Evolutionary conservation across 2,113 vertebrate species (phyloP).

Genomic region (Bathybates hornii): DNA sequence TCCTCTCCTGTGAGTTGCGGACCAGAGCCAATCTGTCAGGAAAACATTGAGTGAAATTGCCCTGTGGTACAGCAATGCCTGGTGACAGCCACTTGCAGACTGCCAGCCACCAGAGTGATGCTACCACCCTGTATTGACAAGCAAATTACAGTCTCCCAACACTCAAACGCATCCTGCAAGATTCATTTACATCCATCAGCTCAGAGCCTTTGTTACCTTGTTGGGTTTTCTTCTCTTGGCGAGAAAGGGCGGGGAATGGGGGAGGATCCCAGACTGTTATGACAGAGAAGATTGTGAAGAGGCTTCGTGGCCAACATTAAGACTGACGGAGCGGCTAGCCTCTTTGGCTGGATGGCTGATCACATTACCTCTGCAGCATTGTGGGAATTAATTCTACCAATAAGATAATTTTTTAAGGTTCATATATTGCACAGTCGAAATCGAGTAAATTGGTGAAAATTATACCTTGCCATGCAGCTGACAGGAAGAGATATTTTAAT

Average conservation of each 20-base stretch:
- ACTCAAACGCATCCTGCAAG: conserved; percentile 78
- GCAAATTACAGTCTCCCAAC: conserved; percentile 87
- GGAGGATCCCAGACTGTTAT: conserved; percentile 71
- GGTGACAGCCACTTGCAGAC: conserved; percentile 86
- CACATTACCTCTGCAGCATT: conserved; percentile 85
- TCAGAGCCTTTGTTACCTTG: conserved; percentile 72
- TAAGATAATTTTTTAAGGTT: conserved; percentile 93
- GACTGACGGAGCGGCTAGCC: conserved; percentile 83
- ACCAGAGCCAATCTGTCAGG: conserved; percentile 96
- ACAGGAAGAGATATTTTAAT: conserved; percentile 91
- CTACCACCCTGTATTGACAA: conserved; percentile 85
- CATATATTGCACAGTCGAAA: conserved; percentile 97
- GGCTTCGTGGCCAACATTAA: conserved; percentile 83
- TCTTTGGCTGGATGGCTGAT: conserved; percentile 85
- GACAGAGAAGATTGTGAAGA: conserved; percentile 82
- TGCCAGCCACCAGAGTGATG: conserved; percentile 72
- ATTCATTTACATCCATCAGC: conserved; percentile 87
- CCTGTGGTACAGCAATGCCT: conserved; percentile 81
- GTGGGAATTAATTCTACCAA: conserved; percentile 98
- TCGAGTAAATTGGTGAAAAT: conserved; percentile 96
- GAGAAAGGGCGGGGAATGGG: conserved; percentile 5
- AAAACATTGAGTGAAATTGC: conserved; percentile 94
- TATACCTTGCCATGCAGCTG: conserved; percentile 90
- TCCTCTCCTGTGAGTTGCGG: conserved; percentile 87
- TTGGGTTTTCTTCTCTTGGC: conserved; percentile 48